Conservation (phyloP, 1,140 invertebrate species). For the Harpegnathos saltator region DNA sequence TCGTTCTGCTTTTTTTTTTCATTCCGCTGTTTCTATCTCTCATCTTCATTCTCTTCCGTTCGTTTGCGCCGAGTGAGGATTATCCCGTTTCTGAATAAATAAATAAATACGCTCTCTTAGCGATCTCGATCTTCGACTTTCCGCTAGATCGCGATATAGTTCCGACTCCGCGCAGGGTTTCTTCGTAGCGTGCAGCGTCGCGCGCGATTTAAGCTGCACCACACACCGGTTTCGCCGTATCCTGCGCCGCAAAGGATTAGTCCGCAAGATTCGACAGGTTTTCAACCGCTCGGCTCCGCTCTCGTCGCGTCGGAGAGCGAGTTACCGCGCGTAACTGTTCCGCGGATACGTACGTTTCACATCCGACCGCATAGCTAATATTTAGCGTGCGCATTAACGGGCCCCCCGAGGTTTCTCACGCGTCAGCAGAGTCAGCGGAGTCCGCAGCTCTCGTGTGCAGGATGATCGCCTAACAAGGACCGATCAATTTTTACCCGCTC, state of each 20-base stretch:
- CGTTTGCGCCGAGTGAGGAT: too few species aligned
- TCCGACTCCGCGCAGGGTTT: neutral
- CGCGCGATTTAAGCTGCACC: neutral
- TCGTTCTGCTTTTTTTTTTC: too few species aligned
- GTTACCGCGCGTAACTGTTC: constrained; percentile 28
- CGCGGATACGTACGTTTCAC: constrained; percentile 2
- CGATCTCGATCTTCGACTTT: too few species aligned
- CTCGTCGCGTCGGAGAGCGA: neutral
- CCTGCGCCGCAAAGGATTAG: constrained; percentile 1
- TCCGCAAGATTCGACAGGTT: neutral
- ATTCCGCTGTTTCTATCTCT: too few species aligned
- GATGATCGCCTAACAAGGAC: constrained; percentile 54
- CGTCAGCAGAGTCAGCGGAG: too few species aligned
- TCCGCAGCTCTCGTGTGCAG: constrained; percentile 4
- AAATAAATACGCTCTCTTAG: too few species aligned
- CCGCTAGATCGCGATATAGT: too few species aligned
- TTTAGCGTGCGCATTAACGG: constrained; percentile 30
- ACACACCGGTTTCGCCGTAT: constrained; percentile 1
- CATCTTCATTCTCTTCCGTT: too few species aligned
- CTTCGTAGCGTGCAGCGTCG: neutral
- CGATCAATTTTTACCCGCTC: constrained; percentile 59
- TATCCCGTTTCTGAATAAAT: too few species aligned
- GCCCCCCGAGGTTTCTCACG: constrained; percentile 59
- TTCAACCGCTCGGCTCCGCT: neutral
- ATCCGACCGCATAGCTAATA: constrained; percentile 32